Percentiles rank a stretch among this genome's conserved stretches.
Conservation (phyloP, 1,140 invertebrate genomes). For the Ostrea edulis region DNA sequence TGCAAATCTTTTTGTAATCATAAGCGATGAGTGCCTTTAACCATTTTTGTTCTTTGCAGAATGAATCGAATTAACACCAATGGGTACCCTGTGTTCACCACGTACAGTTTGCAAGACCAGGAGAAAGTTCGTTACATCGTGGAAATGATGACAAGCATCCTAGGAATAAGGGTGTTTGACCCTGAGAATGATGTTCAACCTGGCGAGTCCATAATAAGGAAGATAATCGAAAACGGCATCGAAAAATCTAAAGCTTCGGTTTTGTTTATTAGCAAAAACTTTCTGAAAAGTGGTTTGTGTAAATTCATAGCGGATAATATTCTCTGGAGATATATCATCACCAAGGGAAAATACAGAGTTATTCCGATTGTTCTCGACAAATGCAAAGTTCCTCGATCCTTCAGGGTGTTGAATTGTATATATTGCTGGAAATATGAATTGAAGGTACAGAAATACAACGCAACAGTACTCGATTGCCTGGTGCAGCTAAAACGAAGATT, state of each 20-base stretch:
- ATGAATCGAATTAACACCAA: not conserved
- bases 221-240: conserved; percentile 37
- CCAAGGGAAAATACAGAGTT: conserved; percentile 46
- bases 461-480: not conserved
- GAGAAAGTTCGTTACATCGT: conserved; percentile 3
- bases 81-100: not conserved
- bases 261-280: conserved; percentile 48
- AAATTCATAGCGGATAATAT: not conserved
- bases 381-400: conserved; percentile 42
- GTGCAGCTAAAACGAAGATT: not conserved
- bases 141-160: not conserved
- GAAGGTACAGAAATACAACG: not conserved
- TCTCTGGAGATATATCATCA: conserved; percentile 46
- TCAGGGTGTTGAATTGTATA: conserved; percentile 47
- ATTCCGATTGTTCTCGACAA: conserved; percentile 43
- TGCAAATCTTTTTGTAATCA: no score
- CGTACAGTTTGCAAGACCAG: not conserved
- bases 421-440: conserved; percentile 45
- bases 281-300: conserved; percentile 14
- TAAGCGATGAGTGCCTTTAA: no score
- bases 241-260: conserved; percentile 42
- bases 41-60: not conserved
- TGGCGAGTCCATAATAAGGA: conserved; percentile 17
- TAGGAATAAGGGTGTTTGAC: conserved; percentile 15
- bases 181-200: conserved; percentile 39